phyloP scores from a whole-genome alignment of 2,888 invertebrate species.

The Drosophila monieri region DNA sequence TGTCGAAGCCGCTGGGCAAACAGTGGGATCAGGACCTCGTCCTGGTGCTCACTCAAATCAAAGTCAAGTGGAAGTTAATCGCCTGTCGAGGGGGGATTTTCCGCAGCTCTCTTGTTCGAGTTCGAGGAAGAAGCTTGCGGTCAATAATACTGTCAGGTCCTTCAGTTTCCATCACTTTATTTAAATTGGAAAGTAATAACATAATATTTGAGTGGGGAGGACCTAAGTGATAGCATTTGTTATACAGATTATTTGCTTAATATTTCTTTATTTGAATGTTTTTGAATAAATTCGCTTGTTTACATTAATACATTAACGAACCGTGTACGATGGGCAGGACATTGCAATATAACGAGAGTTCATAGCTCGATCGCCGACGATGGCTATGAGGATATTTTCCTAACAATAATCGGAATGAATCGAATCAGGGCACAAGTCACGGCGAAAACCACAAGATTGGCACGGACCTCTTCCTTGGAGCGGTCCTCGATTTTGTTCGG shows the following conservation, averaged over 20 bases:
- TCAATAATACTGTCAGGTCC: neutral
- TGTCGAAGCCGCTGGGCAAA: slow-evolving; percentile 30
- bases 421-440: slow-evolving; percentile 54
- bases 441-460: slow-evolving; percentile 54
- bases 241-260: neutral
- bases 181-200: neutral
- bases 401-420: slow-evolving; percentile 44
- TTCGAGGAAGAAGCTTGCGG: neutral
- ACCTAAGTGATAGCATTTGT: neutral
- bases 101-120: slow-evolving; percentile 5
- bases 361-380: neutral
- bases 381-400: slow-evolving; percentile 16
- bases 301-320: neutral
- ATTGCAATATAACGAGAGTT: neutral
- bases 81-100: slow-evolving; percentile 16
- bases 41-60: slow-evolving; percentile 41
- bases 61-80: slow-evolving; percentile 65
- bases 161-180: neutral
- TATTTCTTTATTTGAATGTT: neutral
- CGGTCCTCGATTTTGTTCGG: slow-evolving; percentile 16
- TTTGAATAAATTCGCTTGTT: neutral
- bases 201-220: neutral
- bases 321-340: neutral
- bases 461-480: slow-evolving; percentile 52
- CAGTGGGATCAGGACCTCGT: slow-evolving; percentile 11